Evolutionary conservation across 2,797 vertebrate species (phyloP), one percentile per base, ranked within the genome.

Genomic region (Echiichthys vipera): DNA sequence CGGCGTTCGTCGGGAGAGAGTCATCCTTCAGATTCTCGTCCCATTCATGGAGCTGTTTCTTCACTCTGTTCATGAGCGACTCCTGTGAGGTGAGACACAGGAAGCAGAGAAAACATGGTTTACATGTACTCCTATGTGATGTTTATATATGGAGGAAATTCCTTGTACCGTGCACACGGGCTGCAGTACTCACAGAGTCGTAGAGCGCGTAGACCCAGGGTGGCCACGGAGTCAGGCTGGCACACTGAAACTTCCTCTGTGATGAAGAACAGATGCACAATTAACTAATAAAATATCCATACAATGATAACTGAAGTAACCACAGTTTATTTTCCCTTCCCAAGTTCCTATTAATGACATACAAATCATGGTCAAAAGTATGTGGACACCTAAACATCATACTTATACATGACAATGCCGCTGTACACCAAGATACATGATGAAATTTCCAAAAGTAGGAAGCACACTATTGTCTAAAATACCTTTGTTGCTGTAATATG

Each of bases 11-110:
- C 9, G 98, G 98, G 64, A 99, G 96, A 14, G 97, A 97, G 62
- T 98, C 97, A 20, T 99, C 98, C 85, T 96, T 97, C 32, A 99
- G 95, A 73, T 99, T 99, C 93, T 98, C 98, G 62, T 98, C 98
- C 98, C 98, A 99, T 79, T 99, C 97, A 0, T 96, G 98, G 18
- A 99, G 95, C 84, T 99, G 98, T 78, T 93, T 95, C 93, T 98
- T 99, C 84, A 99, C 97, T 93, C 98, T 94, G 85, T 95, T 97
- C 98, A 99, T 99, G 72, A 99, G 93, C 2, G 91, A 94, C 83
- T 96, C 94, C 95, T 96, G 84, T 5, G 32, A 47, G 55, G 45
- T 37, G 45, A 83, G 74, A 75, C 36, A 63, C 14, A 71, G 39
- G 62, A 76, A 32, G 49, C 15, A 24, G 56, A 64, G 54, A 65